Evolutionary conservation across 1,140 invertebrate genomes (phyloP).

Genomic region (Drosophila repleta): DNA sequence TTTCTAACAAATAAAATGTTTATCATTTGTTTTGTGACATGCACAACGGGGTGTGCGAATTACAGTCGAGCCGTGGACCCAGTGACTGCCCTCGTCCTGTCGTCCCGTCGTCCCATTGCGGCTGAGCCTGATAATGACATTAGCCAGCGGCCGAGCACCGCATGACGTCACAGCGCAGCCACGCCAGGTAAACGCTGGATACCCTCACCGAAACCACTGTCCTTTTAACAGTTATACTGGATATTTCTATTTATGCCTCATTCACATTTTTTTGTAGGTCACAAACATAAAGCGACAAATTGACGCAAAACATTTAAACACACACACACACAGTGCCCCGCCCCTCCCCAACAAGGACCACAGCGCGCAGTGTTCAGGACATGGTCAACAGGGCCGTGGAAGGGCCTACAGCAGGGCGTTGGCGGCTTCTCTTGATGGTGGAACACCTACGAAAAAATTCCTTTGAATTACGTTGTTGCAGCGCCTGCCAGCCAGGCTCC

Average conservation of each 20-base stretch:
- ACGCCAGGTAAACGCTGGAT: constrained; percentile 35
- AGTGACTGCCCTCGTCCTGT: constrained; percentile 1
- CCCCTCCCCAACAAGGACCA: neutral
- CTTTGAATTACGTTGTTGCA: constrained; percentile 67
- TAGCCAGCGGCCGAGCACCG: constrained; percentile 50
- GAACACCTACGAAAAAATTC: constrained; percentile 72
- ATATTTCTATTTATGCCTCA: constrained; percentile 40
- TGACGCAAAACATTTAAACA: constrained; percentile 80
- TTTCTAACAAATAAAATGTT: constrained; percentile 73
- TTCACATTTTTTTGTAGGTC: constrained; percentile 47
- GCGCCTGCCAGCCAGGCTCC: neutral
- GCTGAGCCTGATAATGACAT: constrained; percentile 77
- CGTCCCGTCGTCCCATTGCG: constrained; percentile 56
- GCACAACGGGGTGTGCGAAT: constrained; percentile 49
- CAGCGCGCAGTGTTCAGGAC: constrained; percentile 15
- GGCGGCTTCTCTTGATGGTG: constrained; percentile 53
- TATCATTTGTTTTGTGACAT: constrained; percentile 74
- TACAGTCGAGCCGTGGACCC: constrained; percentile 30
- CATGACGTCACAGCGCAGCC: constrained; percentile 59
- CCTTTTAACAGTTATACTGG: constrained; percentile 45
- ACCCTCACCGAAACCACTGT: constrained; percentile 11
- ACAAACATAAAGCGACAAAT: constrained; percentile 72
- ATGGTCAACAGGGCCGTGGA: constrained; percentile 49
- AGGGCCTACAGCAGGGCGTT: constrained; percentile 18
- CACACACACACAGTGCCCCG: constrained; percentile 7